Conservation (phyloP, 1,140 invertebrate genomes). For the Drosophila leontia region DNA sequence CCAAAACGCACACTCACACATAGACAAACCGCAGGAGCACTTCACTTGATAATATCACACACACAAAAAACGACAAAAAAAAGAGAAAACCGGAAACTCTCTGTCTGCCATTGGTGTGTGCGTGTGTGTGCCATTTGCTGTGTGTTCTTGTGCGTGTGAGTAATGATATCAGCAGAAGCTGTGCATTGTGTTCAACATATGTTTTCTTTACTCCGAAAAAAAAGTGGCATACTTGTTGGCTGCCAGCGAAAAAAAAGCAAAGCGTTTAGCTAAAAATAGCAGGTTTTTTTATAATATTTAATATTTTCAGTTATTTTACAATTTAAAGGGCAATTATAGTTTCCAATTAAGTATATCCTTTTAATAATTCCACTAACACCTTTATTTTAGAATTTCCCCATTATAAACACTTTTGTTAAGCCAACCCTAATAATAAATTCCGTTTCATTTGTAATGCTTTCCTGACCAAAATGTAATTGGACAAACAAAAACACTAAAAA, state of each 20-base stretch:
- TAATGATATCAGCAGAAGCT: constrained; percentile 79
- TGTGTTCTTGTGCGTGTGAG: constrained; percentile 42
- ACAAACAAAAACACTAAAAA: neutral
- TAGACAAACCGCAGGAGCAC: constrained; percentile 73
- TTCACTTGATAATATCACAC: constrained; percentile 79
- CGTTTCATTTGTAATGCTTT: neutral
- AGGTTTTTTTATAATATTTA: neutral
- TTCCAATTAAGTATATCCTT: neutral
- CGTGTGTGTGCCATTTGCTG: constrained; percentile 6
- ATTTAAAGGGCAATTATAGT: neutral
- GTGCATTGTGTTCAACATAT: constrained; percentile 65
- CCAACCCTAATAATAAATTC: neutral
- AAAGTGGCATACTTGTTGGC: constrained; percentile 52
- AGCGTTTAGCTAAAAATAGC: neutral
- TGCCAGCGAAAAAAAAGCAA: constrained; percentile 7
- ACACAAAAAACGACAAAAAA: constrained; percentile 30
- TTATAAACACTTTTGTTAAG: neutral
- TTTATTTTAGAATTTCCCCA: neutral
- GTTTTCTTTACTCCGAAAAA: constrained; percentile 41
- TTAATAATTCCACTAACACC: neutral
- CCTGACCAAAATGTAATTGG: constrained; percentile 2
- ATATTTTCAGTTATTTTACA: neutral
- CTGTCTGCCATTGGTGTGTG: constrained; percentile 4
- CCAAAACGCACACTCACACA: constrained; percentile 57
- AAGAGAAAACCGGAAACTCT: constrained; percentile 24